These are phyloP conservation scores for Drosophila carrolli DNA, from an alignment of 1,140 invertebrate genomes.

Conservation along the genomic window DNA sequence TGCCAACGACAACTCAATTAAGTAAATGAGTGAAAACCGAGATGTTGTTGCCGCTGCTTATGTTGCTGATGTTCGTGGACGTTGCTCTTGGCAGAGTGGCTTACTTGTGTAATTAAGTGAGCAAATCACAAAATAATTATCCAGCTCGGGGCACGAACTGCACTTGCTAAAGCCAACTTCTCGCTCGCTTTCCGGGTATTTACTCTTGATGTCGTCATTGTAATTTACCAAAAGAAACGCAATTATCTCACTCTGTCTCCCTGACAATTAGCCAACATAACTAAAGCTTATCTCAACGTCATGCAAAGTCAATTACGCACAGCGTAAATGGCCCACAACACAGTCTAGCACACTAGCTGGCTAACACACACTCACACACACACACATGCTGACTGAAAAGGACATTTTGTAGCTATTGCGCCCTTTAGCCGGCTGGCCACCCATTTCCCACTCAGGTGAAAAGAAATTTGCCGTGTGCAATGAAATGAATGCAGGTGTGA, in stretches of 20 bases:
- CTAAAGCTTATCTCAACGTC: conserved; percentile 29
- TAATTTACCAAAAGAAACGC: conserved; percentile 19
- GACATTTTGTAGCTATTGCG: conserved; percentile 42
- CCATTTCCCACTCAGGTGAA: conserved; percentile 46
- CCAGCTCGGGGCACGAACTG: conserved; percentile 1
- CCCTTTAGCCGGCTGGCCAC: conserved; percentile 11
- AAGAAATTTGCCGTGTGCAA: conserved; percentile 54
- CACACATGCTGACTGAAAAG: not conserved
- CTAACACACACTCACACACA: conserved; percentile 7
- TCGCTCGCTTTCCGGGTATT: conserved; percentile 7
- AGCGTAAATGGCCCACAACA: conserved; percentile 47
- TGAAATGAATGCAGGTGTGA: conserved; percentile 31
- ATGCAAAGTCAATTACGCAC: conserved; percentile 70
- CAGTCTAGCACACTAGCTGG: not conserved
- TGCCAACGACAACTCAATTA: conserved; percentile 69
- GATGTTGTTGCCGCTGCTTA: conserved; percentile 42
- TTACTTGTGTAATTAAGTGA: conserved; percentile 51
- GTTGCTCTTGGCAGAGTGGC: conserved; percentile 39
- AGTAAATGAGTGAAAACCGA: conserved; percentile 68
- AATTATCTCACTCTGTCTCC: conserved; percentile 36
- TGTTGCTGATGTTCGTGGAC: conserved; percentile 17
- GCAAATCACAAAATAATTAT: conserved; percentile 41
- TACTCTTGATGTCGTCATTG: conserved; percentile 15
- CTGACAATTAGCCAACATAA: conserved; percentile 36
- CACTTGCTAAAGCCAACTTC: not conserved